A percentile compares a stretch with the other conserved stretches of the same genome.
phyloP scores from a whole-genome alignment of 2,113 vertebrate species.

The Paedocypris sp. region DNA sequence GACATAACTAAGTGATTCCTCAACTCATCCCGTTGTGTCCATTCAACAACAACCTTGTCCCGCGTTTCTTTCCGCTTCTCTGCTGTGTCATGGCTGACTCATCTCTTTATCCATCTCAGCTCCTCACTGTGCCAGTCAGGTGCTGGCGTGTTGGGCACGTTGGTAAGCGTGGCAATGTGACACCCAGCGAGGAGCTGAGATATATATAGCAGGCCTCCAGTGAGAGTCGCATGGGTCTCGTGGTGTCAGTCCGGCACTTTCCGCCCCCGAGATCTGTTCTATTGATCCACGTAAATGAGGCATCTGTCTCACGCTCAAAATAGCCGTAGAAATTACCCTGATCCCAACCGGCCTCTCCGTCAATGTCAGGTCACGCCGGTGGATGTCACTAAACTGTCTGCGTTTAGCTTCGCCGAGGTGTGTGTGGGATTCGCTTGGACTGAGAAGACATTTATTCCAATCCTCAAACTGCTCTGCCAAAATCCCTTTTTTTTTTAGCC shows the following conservation, averaged over 20 bases:
- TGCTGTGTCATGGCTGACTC: slow-evolving; percentile 50
- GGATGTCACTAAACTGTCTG: background rate
- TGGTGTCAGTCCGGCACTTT: slow-evolving; percentile 2
- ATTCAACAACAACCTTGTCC: slow-evolving; percentile 9
- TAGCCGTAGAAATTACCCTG: slow-evolving; percentile 25
- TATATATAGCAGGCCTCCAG: slow-evolving; percentile 30
- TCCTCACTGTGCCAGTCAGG: slow-evolving; percentile 45
- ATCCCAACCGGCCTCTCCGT: slow-evolving; percentile 8
- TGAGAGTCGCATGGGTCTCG: slow-evolving; percentile 25
- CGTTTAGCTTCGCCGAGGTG: background rate
- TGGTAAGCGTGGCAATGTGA: slow-evolving; percentile 9
- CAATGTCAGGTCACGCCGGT: background rate
- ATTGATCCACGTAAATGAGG: slow-evolving; percentile 44
- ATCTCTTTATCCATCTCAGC: slow-evolving; percentile 61
- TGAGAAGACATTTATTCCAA: background rate
- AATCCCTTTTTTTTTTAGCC: too few relatives aligned
- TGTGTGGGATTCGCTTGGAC: background rate
- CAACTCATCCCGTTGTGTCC: background rate
- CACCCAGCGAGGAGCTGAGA: slow-evolving; percentile 22
- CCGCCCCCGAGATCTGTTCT: slow-evolving; percentile 34
- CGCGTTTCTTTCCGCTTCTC: background rate
- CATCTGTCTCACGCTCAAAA: slow-evolving; percentile 46
- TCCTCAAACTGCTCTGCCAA: too few relatives aligned
- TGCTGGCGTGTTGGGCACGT: slow-evolving; percentile 25
- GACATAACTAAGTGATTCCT: too few relatives aligned